A percentile compares a stretch with the other conserved stretches of the same genome.
Conservation (phyloP, 1,140 invertebrate species). For the Anadara kagoshimensis region DNA sequence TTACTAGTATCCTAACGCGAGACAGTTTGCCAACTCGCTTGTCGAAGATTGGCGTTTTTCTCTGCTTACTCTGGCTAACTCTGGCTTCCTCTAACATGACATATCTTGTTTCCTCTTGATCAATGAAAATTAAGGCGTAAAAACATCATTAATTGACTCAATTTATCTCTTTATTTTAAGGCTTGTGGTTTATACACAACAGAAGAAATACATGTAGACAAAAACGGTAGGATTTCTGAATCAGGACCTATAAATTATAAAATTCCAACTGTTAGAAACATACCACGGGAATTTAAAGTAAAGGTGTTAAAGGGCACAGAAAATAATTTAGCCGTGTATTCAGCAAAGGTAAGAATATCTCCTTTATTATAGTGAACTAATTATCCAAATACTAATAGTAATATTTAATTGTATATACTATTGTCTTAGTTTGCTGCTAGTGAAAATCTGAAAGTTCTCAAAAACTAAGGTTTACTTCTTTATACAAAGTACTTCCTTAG, state of each 20-base stretch:
- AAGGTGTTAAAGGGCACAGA: conserved; percentile 88
- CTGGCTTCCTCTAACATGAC: too few species aligned
- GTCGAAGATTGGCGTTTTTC: background rate
- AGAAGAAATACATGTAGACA: conserved; percentile 90
- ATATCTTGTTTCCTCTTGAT: background rate
- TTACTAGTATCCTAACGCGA: too few species aligned
- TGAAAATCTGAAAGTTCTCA: too few species aligned
- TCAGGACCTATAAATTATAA: conserved; percentile 95
- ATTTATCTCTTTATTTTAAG: conserved; percentile 51
- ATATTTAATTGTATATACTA: too few species aligned
- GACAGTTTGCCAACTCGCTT: too few species aligned
- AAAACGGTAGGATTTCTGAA: conserved; percentile 85
- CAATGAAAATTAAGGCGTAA: background rate
- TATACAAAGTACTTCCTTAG: too few species aligned
- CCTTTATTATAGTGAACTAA: too few species aligned
- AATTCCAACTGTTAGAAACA: conserved; percentile 89
- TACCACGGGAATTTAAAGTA: conserved; percentile 93
- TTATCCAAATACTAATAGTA: too few species aligned
- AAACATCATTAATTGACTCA: background rate
- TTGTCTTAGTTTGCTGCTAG: too few species aligned
- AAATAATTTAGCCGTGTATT: conserved; percentile 92
- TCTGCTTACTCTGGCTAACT: background rate
- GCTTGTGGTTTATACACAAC: conserved; percentile 93
- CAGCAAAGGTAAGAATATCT: conserved; percentile 91
- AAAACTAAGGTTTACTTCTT: too few species aligned